phyloP scores from a whole-genome alignment of 2,888 invertebrate genomes.

The Dendrolimus pini region DNA sequence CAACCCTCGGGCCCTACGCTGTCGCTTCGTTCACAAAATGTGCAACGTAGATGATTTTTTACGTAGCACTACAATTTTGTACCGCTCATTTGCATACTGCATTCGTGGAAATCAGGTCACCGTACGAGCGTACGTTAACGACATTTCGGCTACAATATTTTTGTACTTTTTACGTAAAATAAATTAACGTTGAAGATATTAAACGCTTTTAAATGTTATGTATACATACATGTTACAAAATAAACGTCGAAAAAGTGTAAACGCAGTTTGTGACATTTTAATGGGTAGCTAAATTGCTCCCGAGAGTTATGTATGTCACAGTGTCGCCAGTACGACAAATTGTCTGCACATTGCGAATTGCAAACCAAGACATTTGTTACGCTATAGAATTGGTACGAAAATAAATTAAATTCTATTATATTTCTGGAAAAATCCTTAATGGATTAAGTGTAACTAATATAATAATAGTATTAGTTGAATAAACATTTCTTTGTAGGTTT shows the following conservation, averaged over 20 bases:
- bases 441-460: no score
- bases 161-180: background rate
- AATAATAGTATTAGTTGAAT: no score
- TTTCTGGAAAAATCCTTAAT: no score
- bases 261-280: conserved; percentile 29
- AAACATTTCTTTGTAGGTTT: no score
- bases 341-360: conserved; percentile 51
- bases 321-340: conserved; percentile 53
- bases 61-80: background rate
- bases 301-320: conserved; percentile 45
- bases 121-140: background rate
- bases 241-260: conserved; percentile 16
- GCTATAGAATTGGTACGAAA: conserved; percentile 26
- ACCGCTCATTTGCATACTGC: background rate
- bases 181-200: background rate
- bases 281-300: conserved; percentile 48
- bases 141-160: background rate
- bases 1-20: conserved; percentile 28
- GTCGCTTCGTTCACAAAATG: conserved; percentile 43
- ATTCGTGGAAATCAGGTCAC: background rate
- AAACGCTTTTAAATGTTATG: background rate
- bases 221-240: conserved; percentile 17
- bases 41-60: conserved; percentile 37
- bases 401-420: no score
- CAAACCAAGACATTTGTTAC: conserved; percentile 34